A percentile compares a stretch with the other conserved stretches of the same genome.
These are phyloP conservation scores for Coenobita brevimanus DNA, from an alignment of 1,140 invertebrate species.

Conservation along the genomic window DNA sequence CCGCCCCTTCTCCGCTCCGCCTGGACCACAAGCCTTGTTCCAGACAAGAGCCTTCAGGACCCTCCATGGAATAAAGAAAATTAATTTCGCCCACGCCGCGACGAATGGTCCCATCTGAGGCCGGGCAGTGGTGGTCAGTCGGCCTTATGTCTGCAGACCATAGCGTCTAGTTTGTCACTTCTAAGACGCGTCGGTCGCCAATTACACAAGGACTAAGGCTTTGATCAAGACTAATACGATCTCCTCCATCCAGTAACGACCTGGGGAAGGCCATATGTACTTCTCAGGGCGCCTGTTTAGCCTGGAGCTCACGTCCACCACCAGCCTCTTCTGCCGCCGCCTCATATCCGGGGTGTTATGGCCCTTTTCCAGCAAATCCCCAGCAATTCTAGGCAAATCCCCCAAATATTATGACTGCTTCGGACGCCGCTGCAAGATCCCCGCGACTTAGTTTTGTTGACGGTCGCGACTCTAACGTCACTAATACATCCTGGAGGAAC, in stretches of 20 bases:
- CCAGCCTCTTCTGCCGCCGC: constrained; percentile 64
- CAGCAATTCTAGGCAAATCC: constrained; percentile 64
- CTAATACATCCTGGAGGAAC: constrained; percentile 56
- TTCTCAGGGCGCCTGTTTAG: constrained; percentile 64
- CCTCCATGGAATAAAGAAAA: constrained; percentile 69
- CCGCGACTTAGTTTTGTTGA: constrained; percentile 66
- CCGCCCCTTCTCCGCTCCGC: constrained; percentile 63
- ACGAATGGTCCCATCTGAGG: constrained; percentile 67
- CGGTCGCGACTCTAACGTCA: constrained; percentile 63
- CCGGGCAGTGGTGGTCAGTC: constrained; percentile 63
- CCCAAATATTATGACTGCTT: constrained; percentile 66
- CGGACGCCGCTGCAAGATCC: constrained; percentile 62
- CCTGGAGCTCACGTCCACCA: constrained; percentile 67
- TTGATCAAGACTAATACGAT: constrained; percentile 69
- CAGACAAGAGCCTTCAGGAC: constrained; percentile 67
- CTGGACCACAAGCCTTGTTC: constrained; percentile 65
- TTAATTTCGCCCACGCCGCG: constrained; percentile 66
- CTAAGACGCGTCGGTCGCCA: constrained; percentile 63
- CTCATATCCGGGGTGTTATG: constrained; percentile 65
- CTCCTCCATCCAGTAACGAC: constrained; percentile 68
- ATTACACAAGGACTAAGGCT: constrained; percentile 65
- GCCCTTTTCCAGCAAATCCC: constrained; percentile 68
- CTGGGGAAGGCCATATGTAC: constrained; percentile 67
- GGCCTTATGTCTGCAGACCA: constrained; percentile 60
- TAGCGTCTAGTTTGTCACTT: constrained; percentile 65